A percentile compares a stretch with the other conserved stretches of the same genome.
phyloP scores from a whole-genome alignment of 2,888 invertebrate species.

The Apotomis betuletana region DNA sequence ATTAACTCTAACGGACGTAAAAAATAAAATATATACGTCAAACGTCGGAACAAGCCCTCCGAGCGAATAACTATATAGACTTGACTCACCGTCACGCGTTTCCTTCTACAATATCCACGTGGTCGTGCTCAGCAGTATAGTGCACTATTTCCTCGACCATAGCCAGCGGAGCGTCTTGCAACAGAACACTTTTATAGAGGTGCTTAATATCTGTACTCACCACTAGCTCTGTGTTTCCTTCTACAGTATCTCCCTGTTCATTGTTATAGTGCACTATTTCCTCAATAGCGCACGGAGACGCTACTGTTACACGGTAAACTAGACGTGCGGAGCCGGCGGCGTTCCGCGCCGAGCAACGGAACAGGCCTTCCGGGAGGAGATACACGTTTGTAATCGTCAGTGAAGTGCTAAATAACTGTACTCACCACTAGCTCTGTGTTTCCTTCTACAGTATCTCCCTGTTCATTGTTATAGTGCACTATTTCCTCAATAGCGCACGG shows the following conservation, averaged over 20 bases:
- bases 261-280: conserved; percentile 54
- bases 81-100: too few relatives aligned
- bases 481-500: conserved; percentile 56
- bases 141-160: too few relatives aligned
- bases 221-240: conserved; percentile 52
- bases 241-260: conserved; percentile 54
- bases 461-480: conserved; percentile 52
- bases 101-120: too few relatives aligned
- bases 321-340: conserved; percentile 81
- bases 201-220: conserved; percentile 49
- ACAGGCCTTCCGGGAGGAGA: conserved; percentile 72
- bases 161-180: too few relatives aligned
- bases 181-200: neutral
- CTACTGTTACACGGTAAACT: conserved; percentile 77
- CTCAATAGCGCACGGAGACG: conserved; percentile 56
- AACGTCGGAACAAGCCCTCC: too few relatives aligned
- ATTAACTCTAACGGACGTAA: too few relatives aligned
- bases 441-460: conserved; percentile 51
- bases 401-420: conserved; percentile 1
- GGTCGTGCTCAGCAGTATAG: too few relatives aligned
- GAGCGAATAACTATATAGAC: too few relatives aligned
- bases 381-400: conserved; percentile 57
- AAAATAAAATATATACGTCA: too few relatives aligned
- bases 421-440: conserved; percentile 59
- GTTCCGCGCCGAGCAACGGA: conserved; percentile 85